Percentiles rank a stretch among this genome's conserved stretches.
Conservation (phyloP, 2,888 invertebrate species). For the Rhagophthalmus giganteus region DNA sequence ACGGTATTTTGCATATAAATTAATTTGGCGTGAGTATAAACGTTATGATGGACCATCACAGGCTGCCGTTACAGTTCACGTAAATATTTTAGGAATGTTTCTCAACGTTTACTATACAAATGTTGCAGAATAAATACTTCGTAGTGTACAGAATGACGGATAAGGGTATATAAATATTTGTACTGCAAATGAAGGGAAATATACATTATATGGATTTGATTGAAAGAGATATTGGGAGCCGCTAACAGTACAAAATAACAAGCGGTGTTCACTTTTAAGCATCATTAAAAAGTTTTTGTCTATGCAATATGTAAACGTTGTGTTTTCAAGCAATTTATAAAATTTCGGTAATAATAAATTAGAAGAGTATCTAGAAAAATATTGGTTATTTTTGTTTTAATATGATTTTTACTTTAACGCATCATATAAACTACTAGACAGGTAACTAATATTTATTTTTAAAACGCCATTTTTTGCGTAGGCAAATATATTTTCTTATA, state of each 20-base stretch:
- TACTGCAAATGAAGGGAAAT: constrained; percentile 7
- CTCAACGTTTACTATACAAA: constrained; percentile 19
- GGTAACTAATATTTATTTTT: too few species aligned
- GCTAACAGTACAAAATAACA: too few species aligned
- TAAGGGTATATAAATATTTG: constrained; percentile 15
- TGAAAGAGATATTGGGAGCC: neutral
- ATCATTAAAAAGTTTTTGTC: neutral
- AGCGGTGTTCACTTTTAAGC: too few species aligned
- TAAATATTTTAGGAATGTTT: constrained; percentile 27
- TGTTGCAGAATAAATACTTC: constrained; percentile 14
- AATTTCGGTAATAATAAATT: too few species aligned
- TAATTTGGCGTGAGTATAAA: constrained; percentile 29
- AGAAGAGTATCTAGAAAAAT: too few species aligned
- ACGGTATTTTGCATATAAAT: constrained; percentile 35
- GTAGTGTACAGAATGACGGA: constrained; percentile 7
- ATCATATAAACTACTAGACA: neutral
- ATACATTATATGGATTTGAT: neutral
- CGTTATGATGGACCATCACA: constrained; percentile 22
- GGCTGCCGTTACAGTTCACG: constrained; percentile 20
- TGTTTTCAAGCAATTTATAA: too few species aligned
- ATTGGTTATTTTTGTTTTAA: neutral
- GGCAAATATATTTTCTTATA: too few species aligned
- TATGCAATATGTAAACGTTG: too few species aligned
- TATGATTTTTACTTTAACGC: neutral
- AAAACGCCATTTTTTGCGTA: too few species aligned